A percentile compares a stretch with the other conserved stretches of the same genome.
Conservation (phyloP, 2,797 vertebrate species). For the Pempheris klunzingeri region DNA sequence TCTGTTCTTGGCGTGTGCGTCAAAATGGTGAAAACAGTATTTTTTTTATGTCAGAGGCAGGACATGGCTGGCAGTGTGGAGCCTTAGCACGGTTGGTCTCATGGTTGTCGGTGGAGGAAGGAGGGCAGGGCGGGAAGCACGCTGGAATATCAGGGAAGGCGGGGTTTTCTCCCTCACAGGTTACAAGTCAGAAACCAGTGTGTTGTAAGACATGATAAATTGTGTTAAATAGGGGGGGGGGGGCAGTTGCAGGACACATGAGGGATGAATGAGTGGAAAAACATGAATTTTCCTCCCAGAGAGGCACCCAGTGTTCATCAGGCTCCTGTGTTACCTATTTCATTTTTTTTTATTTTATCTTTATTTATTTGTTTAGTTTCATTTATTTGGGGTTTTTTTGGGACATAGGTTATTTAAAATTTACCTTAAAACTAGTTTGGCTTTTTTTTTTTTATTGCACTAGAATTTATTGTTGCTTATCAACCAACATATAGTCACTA, state of each 20-base stretch:
- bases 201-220: neutral
- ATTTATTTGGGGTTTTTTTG: too few relatives aligned
- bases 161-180: too few relatives aligned
- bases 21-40: slow-evolving; percentile 61
- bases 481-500: neutral
- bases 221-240: neutral
- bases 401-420: too few relatives aligned
- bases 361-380: too few relatives aligned
- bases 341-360: too few relatives aligned
- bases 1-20: slow-evolving; percentile 12
- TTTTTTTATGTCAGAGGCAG: slow-evolving; percentile 72
- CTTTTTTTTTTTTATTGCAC: neutral
- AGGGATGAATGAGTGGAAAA: too few relatives aligned
- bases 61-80: slow-evolving; percentile 81
- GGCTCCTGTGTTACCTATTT: too few relatives aligned
- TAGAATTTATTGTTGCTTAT: neutral
- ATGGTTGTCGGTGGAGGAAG: slow-evolving; percentile 62
- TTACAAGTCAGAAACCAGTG: too few relatives aligned
- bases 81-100: slow-evolving; percentile 74
- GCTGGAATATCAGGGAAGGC: too few relatives aligned
- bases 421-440: neutral
- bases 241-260: neutral
- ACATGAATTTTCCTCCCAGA: too few relatives aligned
- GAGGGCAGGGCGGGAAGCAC: slow-evolving; percentile 17
- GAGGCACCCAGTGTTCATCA: too few relatives aligned